phyloP scores from a whole-genome alignment of 2,113 vertebrate genomes.

The Xenus cinereus region DNA sequence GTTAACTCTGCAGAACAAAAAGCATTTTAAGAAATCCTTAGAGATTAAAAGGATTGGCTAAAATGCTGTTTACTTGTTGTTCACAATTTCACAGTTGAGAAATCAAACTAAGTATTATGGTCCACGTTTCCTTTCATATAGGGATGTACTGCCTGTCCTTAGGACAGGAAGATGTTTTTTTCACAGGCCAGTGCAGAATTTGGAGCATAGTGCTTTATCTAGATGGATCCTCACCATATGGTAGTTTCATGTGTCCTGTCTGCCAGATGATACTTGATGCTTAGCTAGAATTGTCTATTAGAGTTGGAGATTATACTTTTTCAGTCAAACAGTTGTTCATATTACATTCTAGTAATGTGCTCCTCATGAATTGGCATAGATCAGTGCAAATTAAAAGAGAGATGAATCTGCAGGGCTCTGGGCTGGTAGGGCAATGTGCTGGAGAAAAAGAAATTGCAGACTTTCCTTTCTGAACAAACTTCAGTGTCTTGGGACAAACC shows the following conservation, averaged over 20 bases:
- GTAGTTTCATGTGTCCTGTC: neutral
- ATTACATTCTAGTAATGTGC: neutral
- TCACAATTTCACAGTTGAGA: neutral
- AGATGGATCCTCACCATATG: neutral
- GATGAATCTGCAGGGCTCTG: neutral
- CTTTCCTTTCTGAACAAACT: neutral
- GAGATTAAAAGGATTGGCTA: neutral
- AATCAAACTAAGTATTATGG: neutral
- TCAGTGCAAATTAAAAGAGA: neutral
- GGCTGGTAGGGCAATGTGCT: neutral
- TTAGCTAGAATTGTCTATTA: neutral
- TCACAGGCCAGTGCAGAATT: neutral
- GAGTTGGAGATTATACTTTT: neutral
- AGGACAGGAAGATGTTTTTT: neutral
- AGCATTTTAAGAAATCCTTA: neutral
- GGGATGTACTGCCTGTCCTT: neutral
- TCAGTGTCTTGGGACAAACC: neutral
- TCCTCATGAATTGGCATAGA: neutral
- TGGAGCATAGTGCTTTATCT: neutral
- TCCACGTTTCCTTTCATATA: neutral
- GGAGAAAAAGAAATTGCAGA: neutral
- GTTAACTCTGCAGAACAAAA: neutral
- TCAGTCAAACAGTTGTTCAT: neutral
- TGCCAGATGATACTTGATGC: neutral
- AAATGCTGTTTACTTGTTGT: neutral